phyloP scores from a whole-genome alignment of 2,797 vertebrate genomes.

The Brachymystax lenok region DNA sequence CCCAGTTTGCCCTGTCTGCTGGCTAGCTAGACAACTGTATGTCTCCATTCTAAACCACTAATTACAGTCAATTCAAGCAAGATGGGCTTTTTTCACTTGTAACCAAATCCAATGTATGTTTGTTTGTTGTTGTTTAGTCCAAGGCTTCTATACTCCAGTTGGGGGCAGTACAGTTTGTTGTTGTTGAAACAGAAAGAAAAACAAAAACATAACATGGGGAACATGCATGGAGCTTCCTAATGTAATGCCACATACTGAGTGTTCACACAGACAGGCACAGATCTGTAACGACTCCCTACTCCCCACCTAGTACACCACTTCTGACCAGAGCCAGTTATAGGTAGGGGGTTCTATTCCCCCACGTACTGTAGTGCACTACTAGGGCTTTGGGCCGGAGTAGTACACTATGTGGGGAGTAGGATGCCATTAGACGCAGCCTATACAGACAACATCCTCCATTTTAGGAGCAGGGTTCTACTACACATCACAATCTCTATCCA shows the following conservation, averaged over 20 bases:
- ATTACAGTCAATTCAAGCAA: constrained; percentile 75
- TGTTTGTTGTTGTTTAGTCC: constrained; percentile 62
- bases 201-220: constrained; percentile 60
- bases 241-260: constrained; percentile 78
- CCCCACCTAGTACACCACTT: constrained; percentile 53
- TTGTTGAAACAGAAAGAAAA: constrained; percentile 62
- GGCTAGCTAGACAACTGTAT: constrained; percentile 70
- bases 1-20: constrained; percentile 66
- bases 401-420: constrained; percentile 55
- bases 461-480: constrained; percentile 75
- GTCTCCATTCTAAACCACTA: constrained; percentile 70
- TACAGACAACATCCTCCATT: constrained; percentile 70
- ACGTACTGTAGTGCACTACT: constrained; percentile 53
- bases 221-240: constrained; percentile 78
- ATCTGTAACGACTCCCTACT: constrained; percentile 54
- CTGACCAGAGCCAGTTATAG: constrained; percentile 56
- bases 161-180: constrained; percentile 65
- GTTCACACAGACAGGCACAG: constrained; percentile 77
- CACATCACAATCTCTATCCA: constrained; percentile 83
- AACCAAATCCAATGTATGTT: constrained; percentile 63
- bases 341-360: constrained; percentile 36
- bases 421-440: constrained; percentile 70
- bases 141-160: constrained; percentile 72
- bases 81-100: constrained; percentile 63
- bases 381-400: constrained; percentile 54